Conservation (phyloP, 1,140 invertebrate genomes). For the Drosophila watanabei region DNA sequence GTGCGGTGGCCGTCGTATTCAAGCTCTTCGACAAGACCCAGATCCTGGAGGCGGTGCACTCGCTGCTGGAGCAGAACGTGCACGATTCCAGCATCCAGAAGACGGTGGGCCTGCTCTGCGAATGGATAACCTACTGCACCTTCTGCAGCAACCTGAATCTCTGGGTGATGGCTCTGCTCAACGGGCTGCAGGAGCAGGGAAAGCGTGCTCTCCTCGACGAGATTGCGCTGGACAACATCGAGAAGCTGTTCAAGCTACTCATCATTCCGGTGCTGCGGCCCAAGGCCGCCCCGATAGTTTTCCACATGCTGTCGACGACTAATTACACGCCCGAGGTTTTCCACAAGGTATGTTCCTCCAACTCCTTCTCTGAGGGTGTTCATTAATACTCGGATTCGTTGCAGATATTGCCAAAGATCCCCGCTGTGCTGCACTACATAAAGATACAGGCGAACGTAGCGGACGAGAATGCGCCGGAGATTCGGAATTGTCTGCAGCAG, state of each 20-base stretch:
- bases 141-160: slow-evolving; percentile 86
- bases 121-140: slow-evolving; percentile 86
- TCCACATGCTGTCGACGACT: slow-evolving; percentile 86
- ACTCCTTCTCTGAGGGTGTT: fast-evolving
- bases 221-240: slow-evolving; percentile 86
- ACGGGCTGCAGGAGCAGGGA: slow-evolving; percentile 86
- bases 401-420: slow-evolving; percentile 82
- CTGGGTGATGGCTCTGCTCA: slow-evolving; percentile 87
- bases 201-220: slow-evolving; percentile 86
- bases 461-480: slow-evolving; percentile 85
- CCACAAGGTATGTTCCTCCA: slow-evolving; percentile 74
- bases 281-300: slow-evolving; percentile 86
- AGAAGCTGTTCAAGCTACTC: slow-evolving; percentile 85
- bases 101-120: slow-evolving; percentile 86
- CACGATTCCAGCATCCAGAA: slow-evolving; percentile 85
- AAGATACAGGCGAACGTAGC: slow-evolving; percentile 39
- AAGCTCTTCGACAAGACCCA: slow-evolving; percentile 85
- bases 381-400: neutral
- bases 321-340: slow-evolving; percentile 86
- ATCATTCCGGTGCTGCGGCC: slow-evolving; percentile 85
- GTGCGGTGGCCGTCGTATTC: slow-evolving; percentile 87
- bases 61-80: slow-evolving; percentile 77
- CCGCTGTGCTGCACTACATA: slow-evolving; percentile 72
- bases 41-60: slow-evolving; percentile 86
- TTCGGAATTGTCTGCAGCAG: slow-evolving; percentile 85